Percentiles rank a stretch among this genome's conserved stretches.
phyloP scores from a whole-genome alignment of 1,140 invertebrate genomes.

The Medauroidea extradentata region DNA sequence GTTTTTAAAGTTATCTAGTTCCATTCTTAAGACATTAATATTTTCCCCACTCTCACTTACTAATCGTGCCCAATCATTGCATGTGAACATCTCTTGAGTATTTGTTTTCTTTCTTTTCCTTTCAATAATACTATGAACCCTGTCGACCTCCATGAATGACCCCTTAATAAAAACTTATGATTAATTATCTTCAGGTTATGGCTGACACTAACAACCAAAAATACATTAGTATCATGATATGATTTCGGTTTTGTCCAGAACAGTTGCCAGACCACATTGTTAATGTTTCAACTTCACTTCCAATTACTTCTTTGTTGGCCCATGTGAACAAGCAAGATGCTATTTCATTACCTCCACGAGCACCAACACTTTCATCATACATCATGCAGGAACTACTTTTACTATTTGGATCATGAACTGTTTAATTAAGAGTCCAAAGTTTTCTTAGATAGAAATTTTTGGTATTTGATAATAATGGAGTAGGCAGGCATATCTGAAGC shows the following conservation, averaged over 20 bases:
- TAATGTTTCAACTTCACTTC: neutral
- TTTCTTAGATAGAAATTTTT: constrained; percentile 13
- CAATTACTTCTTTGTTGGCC: constrained; percentile 1
- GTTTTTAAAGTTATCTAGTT: constrained; percentile 10
- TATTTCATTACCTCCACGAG: constrained; percentile 9
- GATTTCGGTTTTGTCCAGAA: constrained; percentile 12
- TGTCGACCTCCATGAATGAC: constrained; percentile 16
- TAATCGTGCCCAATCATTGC: constrained; percentile 7
- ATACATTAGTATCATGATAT: constrained; percentile 8
- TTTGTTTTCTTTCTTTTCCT: constrained; percentile 10
- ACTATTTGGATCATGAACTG: constrained; percentile 8
- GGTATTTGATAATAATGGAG: constrained; percentile 5
- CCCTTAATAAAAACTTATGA: constrained; percentile 13
- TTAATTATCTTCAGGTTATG: constrained; percentile 9
- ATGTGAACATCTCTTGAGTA: neutral
- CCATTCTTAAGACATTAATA: neutral
- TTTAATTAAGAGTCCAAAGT: constrained; percentile 11
- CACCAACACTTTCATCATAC: constrained; percentile 15
- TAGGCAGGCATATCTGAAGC: constrained; percentile 13
- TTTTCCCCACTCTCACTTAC: neutral
- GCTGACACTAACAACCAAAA: constrained; percentile 6
- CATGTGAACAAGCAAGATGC: constrained; percentile 13
- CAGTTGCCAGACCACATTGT: constrained; percentile 15
- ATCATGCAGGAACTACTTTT: constrained; percentile 7
- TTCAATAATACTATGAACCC: constrained; percentile 11